Evolutionary conservation across 2,113 vertebrate genomes (phyloP).

Genomic region (Syngnathus scovelli): DNA sequence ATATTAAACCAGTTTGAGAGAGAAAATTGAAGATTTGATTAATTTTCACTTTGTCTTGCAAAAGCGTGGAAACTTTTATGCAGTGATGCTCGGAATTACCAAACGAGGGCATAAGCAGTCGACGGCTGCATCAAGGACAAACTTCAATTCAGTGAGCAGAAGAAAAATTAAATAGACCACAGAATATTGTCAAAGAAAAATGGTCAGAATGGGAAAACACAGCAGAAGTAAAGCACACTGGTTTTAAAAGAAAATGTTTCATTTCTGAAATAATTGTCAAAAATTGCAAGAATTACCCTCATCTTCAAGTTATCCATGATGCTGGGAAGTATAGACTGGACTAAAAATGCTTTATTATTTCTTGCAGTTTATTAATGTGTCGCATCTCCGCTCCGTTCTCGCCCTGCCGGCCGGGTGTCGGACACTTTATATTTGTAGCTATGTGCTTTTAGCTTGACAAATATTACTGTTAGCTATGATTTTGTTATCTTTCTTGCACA

Average conservation of each 20-base stretch:
- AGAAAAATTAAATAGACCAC: neutral
- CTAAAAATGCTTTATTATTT: neutral
- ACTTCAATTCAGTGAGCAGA: neutral
- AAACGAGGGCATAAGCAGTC: neutral
- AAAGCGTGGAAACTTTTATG: neutral
- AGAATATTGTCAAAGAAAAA: neutral
- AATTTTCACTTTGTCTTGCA: neutral
- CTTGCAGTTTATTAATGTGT: neutral
- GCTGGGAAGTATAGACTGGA: neutral
- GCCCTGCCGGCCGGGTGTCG: too few species aligned
- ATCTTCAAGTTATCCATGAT: neutral
- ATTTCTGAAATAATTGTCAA: neutral
- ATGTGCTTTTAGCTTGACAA: neutral
- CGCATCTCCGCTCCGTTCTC: too few species aligned
- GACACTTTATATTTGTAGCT: neutral
- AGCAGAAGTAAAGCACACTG: neutral
- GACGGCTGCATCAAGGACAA: neutral
- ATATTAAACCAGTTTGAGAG: neutral
- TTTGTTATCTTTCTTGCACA: neutral
- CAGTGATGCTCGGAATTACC: neutral
- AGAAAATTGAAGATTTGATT: slow-evolving; percentile 4
- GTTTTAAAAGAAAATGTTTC: neutral
- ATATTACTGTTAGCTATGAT: neutral
- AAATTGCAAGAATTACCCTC: neutral
- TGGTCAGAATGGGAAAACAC: neutral